A percentile compares a stretch with the other conserved stretches of the same genome.
These are phyloP conservation scores for Halyomorpha halys DNA, from an alignment of 1,140 invertebrate species.

Conservation along the genomic window DNA sequence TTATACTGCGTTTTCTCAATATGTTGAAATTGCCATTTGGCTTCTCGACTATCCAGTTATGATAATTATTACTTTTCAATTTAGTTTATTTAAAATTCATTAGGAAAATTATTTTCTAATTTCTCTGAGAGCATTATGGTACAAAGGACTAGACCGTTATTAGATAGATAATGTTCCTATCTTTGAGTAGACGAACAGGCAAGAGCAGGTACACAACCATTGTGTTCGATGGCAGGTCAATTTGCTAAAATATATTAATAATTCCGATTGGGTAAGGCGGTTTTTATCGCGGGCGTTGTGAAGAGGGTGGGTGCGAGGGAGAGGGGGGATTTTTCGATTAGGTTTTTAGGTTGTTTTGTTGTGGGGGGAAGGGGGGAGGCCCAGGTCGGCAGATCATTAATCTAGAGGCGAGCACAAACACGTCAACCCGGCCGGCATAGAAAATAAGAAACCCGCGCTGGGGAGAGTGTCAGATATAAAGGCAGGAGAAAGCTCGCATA, in stretches of 20 bases:
- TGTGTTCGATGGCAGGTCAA: conserved; percentile 18
- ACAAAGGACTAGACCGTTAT: too few relatives aligned
- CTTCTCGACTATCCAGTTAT: too few relatives aligned
- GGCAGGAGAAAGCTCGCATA: conserved; percentile 28
- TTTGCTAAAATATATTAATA: conserved; percentile 22
- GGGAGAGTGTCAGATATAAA: conserved; percentile 16
- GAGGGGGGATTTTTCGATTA: conserved; percentile 25
- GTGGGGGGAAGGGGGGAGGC: conserved; percentile 15
- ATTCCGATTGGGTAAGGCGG: not conserved
- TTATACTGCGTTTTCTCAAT: too few relatives aligned
- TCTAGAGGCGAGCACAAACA: conserved; percentile 21
- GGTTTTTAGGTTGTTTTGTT: conserved; percentile 27
- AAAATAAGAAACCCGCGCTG: conserved; percentile 27
- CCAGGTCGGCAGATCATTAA: conserved; percentile 20
- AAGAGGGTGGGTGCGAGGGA: not conserved
- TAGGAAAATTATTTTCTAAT: too few relatives aligned
- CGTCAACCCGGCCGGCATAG: conserved; percentile 21
- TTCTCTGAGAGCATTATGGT: too few relatives aligned
- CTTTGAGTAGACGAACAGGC: too few relatives aligned
- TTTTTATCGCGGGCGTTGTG: not conserved
- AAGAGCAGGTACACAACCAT: not conserved
- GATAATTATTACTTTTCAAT: too few relatives aligned
- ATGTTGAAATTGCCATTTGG: too few relatives aligned
- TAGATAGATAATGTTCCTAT: too few relatives aligned
- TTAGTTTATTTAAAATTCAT: too few relatives aligned